These are phyloP conservation scores for Molossus molossus DNA, from an alignment of 2,797 vertebrate genomes.

Conservation along the genomic window DNA sequence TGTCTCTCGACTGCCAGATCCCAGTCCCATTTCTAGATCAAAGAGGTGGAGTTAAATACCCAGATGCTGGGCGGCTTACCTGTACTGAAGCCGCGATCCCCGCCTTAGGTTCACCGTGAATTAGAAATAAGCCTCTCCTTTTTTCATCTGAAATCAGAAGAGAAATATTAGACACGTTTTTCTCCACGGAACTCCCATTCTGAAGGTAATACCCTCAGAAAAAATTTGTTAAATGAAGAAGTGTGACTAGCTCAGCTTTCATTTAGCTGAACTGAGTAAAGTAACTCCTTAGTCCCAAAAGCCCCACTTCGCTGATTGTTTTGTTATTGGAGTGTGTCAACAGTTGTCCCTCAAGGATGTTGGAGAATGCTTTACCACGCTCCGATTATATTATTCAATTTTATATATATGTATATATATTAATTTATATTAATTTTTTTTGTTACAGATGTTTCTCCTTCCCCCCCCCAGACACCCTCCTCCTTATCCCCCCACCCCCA, in stretches of 20 bases:
- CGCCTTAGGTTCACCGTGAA: slow-evolving; percentile 57
- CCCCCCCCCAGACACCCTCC: too few species aligned
- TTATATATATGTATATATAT: neutral
- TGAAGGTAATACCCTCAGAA: slow-evolving; percentile 2
- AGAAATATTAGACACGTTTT: slow-evolving; percentile 64
- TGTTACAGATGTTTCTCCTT: too few species aligned
- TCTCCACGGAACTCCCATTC: slow-evolving; percentile 21
- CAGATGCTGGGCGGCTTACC: slow-evolving; percentile 46
- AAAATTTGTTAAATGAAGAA: slow-evolving; percentile 72
- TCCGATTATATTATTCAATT: neutral
- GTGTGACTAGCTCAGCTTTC: slow-evolving; percentile 60
- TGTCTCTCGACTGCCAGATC: neutral
- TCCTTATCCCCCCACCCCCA: too few species aligned
- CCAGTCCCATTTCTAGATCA: slow-evolving; percentile 66
- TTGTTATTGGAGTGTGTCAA: neutral
- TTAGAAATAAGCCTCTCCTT: slow-evolving; percentile 70
- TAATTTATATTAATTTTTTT: too few species aligned
- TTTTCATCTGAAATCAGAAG: slow-evolving; percentile 50
- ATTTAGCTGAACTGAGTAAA: slow-evolving; percentile 77
- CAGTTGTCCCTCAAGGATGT: slow-evolving; percentile 38
- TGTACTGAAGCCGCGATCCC: slow-evolving; percentile 45
- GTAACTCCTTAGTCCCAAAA: slow-evolving; percentile 43
- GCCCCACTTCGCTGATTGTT: neutral
- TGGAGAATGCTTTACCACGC: slow-evolving; percentile 55
- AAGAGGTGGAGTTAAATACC: slow-evolving; percentile 57